Percentiles rank a stretch among this genome's conserved stretches.
These are phyloP conservation scores for Acropora yongei DNA, from an alignment of 64 coral and sea anemone genomes.

Conservation along the genomic window DNA sequence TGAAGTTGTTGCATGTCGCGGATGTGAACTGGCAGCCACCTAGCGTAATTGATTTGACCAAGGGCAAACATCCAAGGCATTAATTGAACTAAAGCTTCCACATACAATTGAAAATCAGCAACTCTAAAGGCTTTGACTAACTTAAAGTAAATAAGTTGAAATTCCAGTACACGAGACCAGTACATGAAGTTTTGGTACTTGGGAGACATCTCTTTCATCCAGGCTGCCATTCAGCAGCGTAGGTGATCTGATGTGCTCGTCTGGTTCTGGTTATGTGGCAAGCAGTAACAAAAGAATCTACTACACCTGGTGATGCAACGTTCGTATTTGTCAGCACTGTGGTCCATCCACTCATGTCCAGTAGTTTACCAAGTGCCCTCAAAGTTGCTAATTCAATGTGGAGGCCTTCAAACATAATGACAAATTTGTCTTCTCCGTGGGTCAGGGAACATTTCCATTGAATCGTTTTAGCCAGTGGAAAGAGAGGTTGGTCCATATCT, in stretches of 20 bases:
- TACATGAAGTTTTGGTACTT: conserved; percentile 5
- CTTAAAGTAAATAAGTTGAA: conserved; percentile 21
- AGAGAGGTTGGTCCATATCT: not conserved
- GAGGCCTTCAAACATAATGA: not conserved
- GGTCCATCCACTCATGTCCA: conserved; percentile 38
- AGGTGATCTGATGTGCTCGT: conserved; percentile 47
- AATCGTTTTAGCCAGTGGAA: not conserved
- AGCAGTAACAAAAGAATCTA: conserved; percentile 25
- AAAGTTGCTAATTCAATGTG: not conserved
- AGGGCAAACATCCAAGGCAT: not conserved
- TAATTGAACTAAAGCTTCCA: not conserved
- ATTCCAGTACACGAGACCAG: conserved; percentile 1
- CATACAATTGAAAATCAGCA: not conserved
- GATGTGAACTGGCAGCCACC: not conserved
- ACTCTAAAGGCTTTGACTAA: not conserved
- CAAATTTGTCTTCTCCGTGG: not conserved
- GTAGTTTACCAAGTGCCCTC: not conserved
- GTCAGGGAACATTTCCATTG: not conserved
- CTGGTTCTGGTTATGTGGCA: conserved; percentile 38
- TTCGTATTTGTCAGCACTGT: conserved; percentile 5
- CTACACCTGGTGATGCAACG: conserved; percentile 40
- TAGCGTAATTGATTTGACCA: not conserved
- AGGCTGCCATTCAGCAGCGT: not conserved
- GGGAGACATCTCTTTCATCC: conserved; percentile 21
- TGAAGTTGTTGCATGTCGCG: not conserved